Base-by-base conservation (phyloP, 2,113 vertebrate genomes). In the Pampusana beccarii region DNA sequence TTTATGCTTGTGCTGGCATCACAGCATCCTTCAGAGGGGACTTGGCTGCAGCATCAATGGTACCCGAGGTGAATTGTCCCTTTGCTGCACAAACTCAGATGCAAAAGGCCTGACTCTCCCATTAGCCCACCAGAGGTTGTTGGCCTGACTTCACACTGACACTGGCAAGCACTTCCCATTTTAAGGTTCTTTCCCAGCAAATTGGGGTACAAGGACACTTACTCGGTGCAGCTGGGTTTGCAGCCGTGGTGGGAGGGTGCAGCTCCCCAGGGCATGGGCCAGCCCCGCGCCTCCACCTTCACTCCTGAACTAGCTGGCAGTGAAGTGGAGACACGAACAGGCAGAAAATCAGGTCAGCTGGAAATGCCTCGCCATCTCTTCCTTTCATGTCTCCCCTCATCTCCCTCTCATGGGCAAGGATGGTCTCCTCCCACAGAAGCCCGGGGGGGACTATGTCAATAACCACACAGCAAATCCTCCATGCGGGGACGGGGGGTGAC, bases 301-400 rank as follows among this genome's bases (percentile, higher is more conserved):
- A 1, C 50, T 86, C 80, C 75, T 53, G 46, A 88, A 21, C 78
- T 18, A 86, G 19, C 78, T 16, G 36, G n/a, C 67, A 58, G 44
- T 7, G 87, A 86, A 72, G 82, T 73, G 71, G 75, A 61, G 88
- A 77, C 1, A 19, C 85, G 62, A 80, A n/a, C 18, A 28, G 65
- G 82, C 70, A 91, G 79, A 48, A 95, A 97, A 97, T 93, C 94
- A 97, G 97, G 95, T 96, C 96, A 96, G 70, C 92, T 95, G 96
- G 94, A 97, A 97, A 95, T 2, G 34, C 91, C 72, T 92, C 6
- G 1, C 86, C 95, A 91, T 88, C 95, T 69, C 91, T 91, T 74
- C 87, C 88, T 92, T 80, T 87, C 80, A 40, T 13, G 38, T 67
- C 80, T 82, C 18, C 44, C 71, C 40, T 31, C 64, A 71, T 75